phyloP scores from a whole-genome alignment of 2,797 vertebrate species.

The Dermochelys coriacea region DNA sequence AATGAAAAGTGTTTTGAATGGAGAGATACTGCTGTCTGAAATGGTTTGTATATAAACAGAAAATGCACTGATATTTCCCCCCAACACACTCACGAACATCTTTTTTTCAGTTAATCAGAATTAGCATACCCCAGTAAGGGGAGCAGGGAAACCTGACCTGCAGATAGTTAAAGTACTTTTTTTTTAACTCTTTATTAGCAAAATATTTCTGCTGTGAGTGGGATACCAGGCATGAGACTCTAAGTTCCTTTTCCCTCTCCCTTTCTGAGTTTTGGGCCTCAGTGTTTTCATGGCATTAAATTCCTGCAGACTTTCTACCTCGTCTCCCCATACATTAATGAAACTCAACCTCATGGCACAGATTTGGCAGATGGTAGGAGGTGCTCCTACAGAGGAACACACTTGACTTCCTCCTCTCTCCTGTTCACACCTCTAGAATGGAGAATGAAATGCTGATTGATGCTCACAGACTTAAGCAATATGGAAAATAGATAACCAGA shows the following conservation, averaged over 20 bases:
- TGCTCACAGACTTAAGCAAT: not conserved
- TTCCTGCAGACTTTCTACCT: not conserved
- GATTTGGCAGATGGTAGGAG: not conserved
- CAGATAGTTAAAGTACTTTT: conserved; percentile 43
- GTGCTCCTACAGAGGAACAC: not conserved
- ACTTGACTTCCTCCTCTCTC: not conserved
- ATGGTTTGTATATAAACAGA: conserved; percentile 52
- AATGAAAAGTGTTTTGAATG: conserved; percentile 77
- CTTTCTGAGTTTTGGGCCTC: not conserved
- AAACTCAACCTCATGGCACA: not conserved
- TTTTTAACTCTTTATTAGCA: conserved; percentile 10
- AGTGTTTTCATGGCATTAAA: not conserved
- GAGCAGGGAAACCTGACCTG: conserved; percentile 50
- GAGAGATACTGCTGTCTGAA: conserved; percentile 70
- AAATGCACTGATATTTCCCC: conserved; percentile 47
- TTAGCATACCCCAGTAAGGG: conserved; percentile 19
- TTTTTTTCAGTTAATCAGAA: conserved; percentile 66
- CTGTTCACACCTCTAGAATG: not conserved
- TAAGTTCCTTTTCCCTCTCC: not conserved
- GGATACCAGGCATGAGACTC: not conserved
- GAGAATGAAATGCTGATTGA: not conserved
- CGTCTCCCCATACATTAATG: not conserved
- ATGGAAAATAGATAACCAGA: not conserved
- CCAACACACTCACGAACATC: conserved; percentile 33
- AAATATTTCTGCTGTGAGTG: not conserved